Base-by-base conservation (phyloP, 2,113 vertebrate genomes). In the Synodontis membranacea region DNA sequence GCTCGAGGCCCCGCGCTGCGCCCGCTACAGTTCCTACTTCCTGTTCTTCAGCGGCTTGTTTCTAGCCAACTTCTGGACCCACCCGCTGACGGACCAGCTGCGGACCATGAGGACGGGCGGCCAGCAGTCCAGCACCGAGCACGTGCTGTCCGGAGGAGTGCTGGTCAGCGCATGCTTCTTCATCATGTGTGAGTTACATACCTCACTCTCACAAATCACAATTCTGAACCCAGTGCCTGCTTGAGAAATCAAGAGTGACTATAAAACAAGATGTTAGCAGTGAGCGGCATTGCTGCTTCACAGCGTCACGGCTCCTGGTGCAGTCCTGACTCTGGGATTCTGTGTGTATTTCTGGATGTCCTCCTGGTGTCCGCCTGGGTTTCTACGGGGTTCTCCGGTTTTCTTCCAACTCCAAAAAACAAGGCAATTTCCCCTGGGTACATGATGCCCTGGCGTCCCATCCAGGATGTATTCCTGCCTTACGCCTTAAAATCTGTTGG, bases 111-210 rank as follows among this genome's bases (percentile, higher is more conserved):
- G 95, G 92, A 96, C 92, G 74, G 93, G 96, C 12, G 90, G 94
- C 2, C 94, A 94, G 84, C 96, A 94, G 83, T 92, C 93, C 88
- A 95, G 96, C 94, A 99, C 97, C 0, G 98, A 99, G 88, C 98
- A 99, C 0, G 97, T 99, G 89, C 95, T 99, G 64, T 99, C 98
- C 6, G 97, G 98, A 90, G 98, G 98, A 48, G 98, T 99, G 84
- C 93, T 99, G 17, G 97, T 99, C 92, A 99, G 98, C 84, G 94
- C 98, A n/a, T 68, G 97, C 88, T 99, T 99, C 95, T 99, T 99
- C 92, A 95, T 97, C 89, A 92, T 99, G 88, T 96, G 98, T 99
- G 92, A 93, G 97, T 94, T 50, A 31, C 9, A n/a, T 19, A 7
- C 15, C 42, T 48, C 11, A 28, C 4, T 6, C 42, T 12, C 7